Base-by-base conservation (phyloP, 2,113 vertebrate genomes). In the Pholis gunnellus region DNA sequence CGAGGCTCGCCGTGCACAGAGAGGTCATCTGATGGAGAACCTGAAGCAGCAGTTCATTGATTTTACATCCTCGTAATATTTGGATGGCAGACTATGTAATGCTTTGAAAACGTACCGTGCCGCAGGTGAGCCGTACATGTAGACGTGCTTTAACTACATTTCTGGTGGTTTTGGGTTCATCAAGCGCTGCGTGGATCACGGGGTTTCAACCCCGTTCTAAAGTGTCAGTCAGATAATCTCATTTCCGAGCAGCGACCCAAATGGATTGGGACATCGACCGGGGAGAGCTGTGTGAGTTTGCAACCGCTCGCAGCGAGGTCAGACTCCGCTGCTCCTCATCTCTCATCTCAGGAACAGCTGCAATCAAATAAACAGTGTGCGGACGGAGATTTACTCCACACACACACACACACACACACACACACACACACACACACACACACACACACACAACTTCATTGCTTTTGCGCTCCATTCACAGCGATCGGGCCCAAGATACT, bases 221-320 rank as follows among this genome's bases (percentile, higher is more conserved):
- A 75, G 90, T 91, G 82, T 88, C 88, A 72, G 83, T 83, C 57
- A 64, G 87, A 80, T 82, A 73, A 74, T 91, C 90, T 93, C 83
- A 89, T 93, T 91, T 93, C 91, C 88, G 84, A 90, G 87, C 81
- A 54, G 82, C 73, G 82, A 87, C 78, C 93, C 83, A 81, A 91
- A 89, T 89, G 84, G 75, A 85, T 70, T 67, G 79, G 86, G 88
- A 86, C 56, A 8, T 3, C 69, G 73, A 84, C 88, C 85, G 67
- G 66, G 42, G 77, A 84, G 91, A 74, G 86, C 85, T 74, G 91
- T 7, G 11, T 71, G 78, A 83, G 72, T 89, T 88, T 84, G 67
- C 8, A 56, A 25, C n/a, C 10, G 13, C 73, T 89, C 89, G 81
- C 84, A 89, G 86, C 73, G 66, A 92, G 93, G 91, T 94, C 93